Evolutionary conservation across 2,113 vertebrate species (phyloP).

Genomic region (Myrmecophaga tridactyla): DNA sequence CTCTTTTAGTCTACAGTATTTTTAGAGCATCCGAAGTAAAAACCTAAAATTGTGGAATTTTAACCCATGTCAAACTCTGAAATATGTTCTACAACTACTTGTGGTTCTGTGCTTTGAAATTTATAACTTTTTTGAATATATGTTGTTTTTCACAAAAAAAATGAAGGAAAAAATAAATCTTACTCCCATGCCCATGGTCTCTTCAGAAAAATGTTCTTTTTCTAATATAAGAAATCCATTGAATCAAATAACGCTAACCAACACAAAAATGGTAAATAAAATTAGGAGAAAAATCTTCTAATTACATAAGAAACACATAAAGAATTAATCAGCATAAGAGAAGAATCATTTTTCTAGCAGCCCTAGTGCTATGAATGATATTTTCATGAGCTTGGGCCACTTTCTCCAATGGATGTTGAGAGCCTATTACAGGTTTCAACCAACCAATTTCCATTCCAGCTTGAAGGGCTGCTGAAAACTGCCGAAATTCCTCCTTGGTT

Average conservation of each 20-base stretch:
- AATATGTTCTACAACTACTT: too few relatives aligned
- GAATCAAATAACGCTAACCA: slow-evolving; percentile 22
- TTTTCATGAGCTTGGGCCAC: slow-evolving; percentile 84
- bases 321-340: slow-evolving; percentile 63
- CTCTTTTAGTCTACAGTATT: too few relatives aligned
- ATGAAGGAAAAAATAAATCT: background rate
- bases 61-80: too few relatives aligned
- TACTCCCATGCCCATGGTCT: background rate
- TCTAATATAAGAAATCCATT: slow-evolving; percentile 28
- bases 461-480: slow-evolving; percentile 79
- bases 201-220: slow-evolving; percentile 17
- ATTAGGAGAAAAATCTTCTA: background rate
- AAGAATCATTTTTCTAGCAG: slow-evolving; percentile 90
- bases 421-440: slow-evolving; percentile 85
- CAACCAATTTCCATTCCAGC: slow-evolving; percentile 87
- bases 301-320: background rate
- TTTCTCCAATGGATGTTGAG: slow-evolving; percentile 84
- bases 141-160: too few relatives aligned
- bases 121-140: too few relatives aligned
- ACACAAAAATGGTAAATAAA: background rate
- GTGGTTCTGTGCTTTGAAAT: too few relatives aligned
- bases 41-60: too few relatives aligned
- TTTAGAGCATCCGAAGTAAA: too few relatives aligned
- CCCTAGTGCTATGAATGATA: slow-evolving; percentile 83
- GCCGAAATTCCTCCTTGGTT: slow-evolving; percentile 84